phyloP scores from a whole-genome alignment of 2,113 vertebrate species.

The Tautogolabrus adspersus region DNA sequence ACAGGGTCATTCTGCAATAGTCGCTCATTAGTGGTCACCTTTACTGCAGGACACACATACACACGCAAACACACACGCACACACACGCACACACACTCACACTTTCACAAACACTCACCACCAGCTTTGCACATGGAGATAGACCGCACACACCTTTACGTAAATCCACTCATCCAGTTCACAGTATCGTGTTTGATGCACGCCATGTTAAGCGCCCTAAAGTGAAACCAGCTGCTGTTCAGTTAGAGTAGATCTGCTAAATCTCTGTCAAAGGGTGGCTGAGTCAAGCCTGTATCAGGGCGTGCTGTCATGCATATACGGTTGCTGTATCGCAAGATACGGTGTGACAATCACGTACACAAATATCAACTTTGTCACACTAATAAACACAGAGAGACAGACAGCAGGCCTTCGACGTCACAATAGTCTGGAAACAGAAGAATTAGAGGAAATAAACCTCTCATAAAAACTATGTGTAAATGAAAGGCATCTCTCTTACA shows the following conservation, averaged over 20 bases:
- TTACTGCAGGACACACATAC: conserved; percentile 34
- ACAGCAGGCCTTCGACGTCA: conserved; percentile 21
- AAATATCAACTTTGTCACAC: conserved; percentile 24
- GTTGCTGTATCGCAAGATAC: conserved; percentile 66
- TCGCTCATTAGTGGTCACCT: conserved; percentile 72
- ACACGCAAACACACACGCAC: conserved; percentile 1
- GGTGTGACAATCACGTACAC: conserved; percentile 36
- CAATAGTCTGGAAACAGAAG: conserved; percentile 28
- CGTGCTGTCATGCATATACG: conserved; percentile 44
- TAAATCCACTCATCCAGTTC: conserved; percentile 59
- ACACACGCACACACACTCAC: background rate
- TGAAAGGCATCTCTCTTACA: background rate
- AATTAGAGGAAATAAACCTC: conserved; percentile 48
- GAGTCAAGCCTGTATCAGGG: conserved; percentile 48
- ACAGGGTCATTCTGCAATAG: conserved; percentile 69
- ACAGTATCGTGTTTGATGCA: conserved; percentile 55
- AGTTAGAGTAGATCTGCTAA: conserved; percentile 54
- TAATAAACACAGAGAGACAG: conserved; percentile 14
- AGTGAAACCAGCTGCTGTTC: conserved; percentile 65
- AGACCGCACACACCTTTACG: conserved; percentile 48
- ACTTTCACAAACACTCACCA: conserved; percentile 1
- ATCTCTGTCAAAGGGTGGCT: conserved; percentile 61
- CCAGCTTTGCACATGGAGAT: background rate
- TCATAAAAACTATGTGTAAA: background rate
- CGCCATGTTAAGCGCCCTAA: conserved; percentile 14